Evolutionary conservation across 2,113 vertebrate genomes (phyloP), one percentile per base, ranked within the genome.

Genomic region (Hepsetus odoe): DNA sequence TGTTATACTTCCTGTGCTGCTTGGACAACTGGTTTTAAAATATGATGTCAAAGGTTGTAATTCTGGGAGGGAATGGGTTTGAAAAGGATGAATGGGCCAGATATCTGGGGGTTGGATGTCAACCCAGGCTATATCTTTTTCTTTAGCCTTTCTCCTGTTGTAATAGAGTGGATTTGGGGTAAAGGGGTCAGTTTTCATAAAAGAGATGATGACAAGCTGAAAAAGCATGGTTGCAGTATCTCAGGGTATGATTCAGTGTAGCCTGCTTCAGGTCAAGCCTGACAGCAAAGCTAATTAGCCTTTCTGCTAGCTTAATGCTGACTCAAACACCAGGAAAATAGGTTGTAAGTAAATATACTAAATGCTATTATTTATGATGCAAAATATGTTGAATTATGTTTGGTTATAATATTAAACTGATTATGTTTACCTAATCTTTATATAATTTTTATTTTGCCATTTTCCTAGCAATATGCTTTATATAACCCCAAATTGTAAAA

Each of bases 21-120:
- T 40, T 72, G 62, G 64, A 77, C 65, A 70, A 64, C 64, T 18
- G n/a, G 71, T 49, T 75, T 80, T 77, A 55, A 82, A 85, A 86
- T 82, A 82, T 84, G 49, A 75, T 86, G 82, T 82, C 82, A 84
- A 77, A 82, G 82, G 70, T 84, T 74, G 75, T 84, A 62, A 82
- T 83, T 80, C 44, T 38, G 51, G 35, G 74, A 79, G 59, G 46
- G 76, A 72, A 58, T 72, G 77, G 66, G 76, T 69, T 73, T 62
- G 32, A 22, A 46, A 81, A 72, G 80, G 74, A 82, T 72, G 44
- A 64, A 74, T 67, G 72, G 46, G 38, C 16, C 72, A 68, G 26
- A 58, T 79, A 65, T 79, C 44, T 51, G n/a, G 44, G 42, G 64
- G 64, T 80, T 49, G 46, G 46, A 70, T 69, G 68, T 79, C 26